Percentiles rank a stretch among this genome's conserved stretches.
Conservation (phyloP, 2,888 invertebrate species). For the Papilio elwesi region DNA sequence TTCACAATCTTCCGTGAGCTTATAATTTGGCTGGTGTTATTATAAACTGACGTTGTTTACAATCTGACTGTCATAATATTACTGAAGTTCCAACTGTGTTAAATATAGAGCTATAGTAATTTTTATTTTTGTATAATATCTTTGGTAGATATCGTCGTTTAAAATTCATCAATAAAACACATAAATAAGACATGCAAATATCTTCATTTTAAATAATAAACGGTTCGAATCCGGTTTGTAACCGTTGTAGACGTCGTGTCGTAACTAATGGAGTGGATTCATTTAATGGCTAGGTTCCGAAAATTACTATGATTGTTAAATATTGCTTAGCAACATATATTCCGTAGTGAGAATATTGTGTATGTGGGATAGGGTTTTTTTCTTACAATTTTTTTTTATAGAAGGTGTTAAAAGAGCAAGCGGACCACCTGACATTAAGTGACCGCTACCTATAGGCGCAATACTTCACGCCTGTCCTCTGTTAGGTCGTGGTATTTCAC, state of each 20-base stretch:
- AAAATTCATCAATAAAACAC: slow-evolving; percentile 10
- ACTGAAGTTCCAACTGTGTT: not conserved
- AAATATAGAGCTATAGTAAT: not conserved
- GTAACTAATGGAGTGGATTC: slow-evolving; percentile 2
- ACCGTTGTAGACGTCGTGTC: not conserved
- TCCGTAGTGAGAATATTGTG: not conserved
- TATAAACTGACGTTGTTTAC: no score
- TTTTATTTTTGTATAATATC: not conserved
- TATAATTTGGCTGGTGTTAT: no score
- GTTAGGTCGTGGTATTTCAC: no score
- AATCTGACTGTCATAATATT: not conserved
- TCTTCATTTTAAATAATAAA: slow-evolving; percentile 14
- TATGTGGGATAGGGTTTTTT: not conserved
- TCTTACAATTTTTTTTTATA: not conserved
- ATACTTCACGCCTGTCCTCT: no score
- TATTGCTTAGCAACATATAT: not conserved
- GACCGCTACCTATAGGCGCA: no score
- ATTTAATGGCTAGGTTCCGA: not conserved
- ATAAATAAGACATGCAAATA: slow-evolving; percentile 18
- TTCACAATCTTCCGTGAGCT: no score
- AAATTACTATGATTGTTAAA: slow-evolving; percentile 22
- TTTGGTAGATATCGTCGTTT: not conserved
- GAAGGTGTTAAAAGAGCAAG: not conserved
- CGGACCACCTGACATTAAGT: no score
- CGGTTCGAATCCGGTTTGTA: slow-evolving; percentile 9